These are phyloP conservation scores for Drosophila neotestacea DNA, from an alignment of 2,888 invertebrate species.

Conservation along the genomic window DNA sequence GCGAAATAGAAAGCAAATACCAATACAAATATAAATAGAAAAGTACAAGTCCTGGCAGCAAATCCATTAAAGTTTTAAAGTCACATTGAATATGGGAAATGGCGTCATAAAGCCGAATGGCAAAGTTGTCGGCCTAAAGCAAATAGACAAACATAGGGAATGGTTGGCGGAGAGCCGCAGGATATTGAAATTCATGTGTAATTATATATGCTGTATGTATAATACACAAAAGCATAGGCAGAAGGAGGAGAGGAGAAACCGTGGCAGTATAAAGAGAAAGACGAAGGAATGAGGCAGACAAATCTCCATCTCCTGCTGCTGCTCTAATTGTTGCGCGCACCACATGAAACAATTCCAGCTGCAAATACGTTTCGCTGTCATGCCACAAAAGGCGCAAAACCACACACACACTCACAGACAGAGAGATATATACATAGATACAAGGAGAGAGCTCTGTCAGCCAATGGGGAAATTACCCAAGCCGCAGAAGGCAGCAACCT, in stretches of 20 bases:
- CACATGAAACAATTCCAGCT: slow-evolving; percentile 66
- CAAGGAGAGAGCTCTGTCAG: slow-evolving; percentile 28
- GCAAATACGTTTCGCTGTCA: slow-evolving; percentile 59
- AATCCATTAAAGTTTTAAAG: slow-evolving; percentile 61
- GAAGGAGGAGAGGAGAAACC: background rate
- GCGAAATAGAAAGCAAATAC: slow-evolving; percentile 36
- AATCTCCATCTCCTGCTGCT: slow-evolving; percentile 1
- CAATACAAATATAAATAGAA: slow-evolving; percentile 36
- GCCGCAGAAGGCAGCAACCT: slow-evolving; percentile 45
- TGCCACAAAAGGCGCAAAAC: slow-evolving; percentile 38
- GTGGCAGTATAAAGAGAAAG: no score
- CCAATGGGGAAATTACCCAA: slow-evolving; percentile 73
- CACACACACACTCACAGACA: slow-evolving; percentile 3
- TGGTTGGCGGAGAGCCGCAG: slow-evolving; percentile 50
- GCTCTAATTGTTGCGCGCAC: slow-evolving; percentile 51
- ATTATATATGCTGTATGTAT: slow-evolving; percentile 57
- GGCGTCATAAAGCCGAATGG: slow-evolving; percentile 46
- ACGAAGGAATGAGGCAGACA: background rate
- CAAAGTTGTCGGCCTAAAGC: slow-evolving; percentile 28
- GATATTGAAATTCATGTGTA: slow-evolving; percentile 80
- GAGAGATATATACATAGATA: slow-evolving; percentile 22
- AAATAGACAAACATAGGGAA: slow-evolving; percentile 30
- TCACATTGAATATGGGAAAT: slow-evolving; percentile 48
- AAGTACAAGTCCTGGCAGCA: slow-evolving; percentile 26
- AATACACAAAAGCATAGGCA: slow-evolving; percentile 24